Percentiles rank a stretch among this genome's conserved stretches.
Evolutionary conservation across 30 jellyfish, hydroid and myxozoan species (phyloP).

Genomic region (Aurelia coerulea): DNA sequence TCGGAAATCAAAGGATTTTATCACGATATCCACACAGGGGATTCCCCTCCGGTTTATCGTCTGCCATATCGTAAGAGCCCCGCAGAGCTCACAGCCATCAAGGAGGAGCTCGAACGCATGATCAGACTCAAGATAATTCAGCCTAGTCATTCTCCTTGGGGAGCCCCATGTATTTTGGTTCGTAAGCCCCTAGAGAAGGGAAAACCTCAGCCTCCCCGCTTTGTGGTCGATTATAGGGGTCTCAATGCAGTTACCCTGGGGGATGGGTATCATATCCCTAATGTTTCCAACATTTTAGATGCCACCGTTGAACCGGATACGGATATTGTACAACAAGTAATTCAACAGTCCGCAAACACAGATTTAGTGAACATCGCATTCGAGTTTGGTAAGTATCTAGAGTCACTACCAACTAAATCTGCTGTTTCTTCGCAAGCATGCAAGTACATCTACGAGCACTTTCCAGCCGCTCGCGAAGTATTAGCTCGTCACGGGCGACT

Average conservation of each 20-base stretch:
- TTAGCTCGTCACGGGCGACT: neutral
- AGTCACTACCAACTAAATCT: neutral
- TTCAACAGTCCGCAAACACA: neutral
- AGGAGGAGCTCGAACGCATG: slow-evolving; percentile 49
- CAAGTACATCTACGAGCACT: neutral
- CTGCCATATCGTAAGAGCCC: slow-evolving; percentile 58
- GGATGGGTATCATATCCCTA: slow-evolving; percentile 43
- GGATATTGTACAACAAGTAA: too few species aligned
- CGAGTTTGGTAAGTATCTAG: too few species aligned
- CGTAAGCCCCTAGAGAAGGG: slow-evolving; percentile 44
- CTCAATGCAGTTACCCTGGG: slow-evolving; percentile 35
- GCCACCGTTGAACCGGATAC: neutral
- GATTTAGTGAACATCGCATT: too few species aligned
- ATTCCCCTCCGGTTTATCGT: slow-evolving; percentile 48
- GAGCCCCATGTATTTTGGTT: slow-evolving; percentile 48
- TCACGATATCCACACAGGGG: slow-evolving; percentile 43
- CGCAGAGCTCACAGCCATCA: slow-evolving; percentile 55
- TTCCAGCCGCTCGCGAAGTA: neutral
- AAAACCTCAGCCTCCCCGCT: slow-evolving; percentile 51
- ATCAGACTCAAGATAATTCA: slow-evolving; percentile 26
- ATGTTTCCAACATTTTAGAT: slow-evolving; percentile 14
- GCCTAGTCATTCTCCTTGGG: slow-evolving; percentile 62
- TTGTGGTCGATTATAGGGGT: slow-evolving; percentile 44
- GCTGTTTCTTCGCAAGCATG: neutral
- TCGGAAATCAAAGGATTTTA: slow-evolving; percentile 41